These are phyloP conservation scores for Aphidius colemani DNA, from an alignment of 2,888 invertebrate genomes.

Conservation along the genomic window DNA sequence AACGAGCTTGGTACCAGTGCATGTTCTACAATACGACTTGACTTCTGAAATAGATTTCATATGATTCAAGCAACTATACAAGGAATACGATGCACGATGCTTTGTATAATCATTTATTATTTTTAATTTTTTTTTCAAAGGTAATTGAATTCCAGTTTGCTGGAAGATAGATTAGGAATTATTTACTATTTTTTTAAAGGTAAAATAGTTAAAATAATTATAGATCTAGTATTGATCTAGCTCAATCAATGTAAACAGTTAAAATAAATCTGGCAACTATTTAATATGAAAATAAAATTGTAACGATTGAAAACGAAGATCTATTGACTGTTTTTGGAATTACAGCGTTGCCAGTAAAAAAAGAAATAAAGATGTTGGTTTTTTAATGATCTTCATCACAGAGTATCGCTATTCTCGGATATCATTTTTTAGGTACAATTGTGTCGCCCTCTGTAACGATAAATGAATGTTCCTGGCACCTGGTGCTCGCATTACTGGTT, in stretches of 20 bases:
- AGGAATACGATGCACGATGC: slow-evolving; percentile 8
- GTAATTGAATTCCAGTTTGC: not conserved
- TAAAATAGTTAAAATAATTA: slow-evolving; percentile 16
- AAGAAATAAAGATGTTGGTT: slow-evolving; percentile 18
- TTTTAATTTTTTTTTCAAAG: not conserved
- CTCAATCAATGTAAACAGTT: not conserved
- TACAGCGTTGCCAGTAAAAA: slow-evolving; percentile 44
- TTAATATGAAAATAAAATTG: slow-evolving; percentile 47
- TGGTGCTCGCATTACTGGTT: slow-evolving; percentile 79
- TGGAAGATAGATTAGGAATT: not conserved
- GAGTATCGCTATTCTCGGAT: slow-evolving; percentile 64
- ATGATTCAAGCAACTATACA: not conserved
- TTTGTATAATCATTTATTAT: not conserved
- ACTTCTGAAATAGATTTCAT: slow-evolving; percentile 27
- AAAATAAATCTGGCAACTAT: slow-evolving; percentile 44
- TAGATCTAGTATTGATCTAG: slow-evolving; percentile 16
- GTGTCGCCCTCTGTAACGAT: slow-evolving; percentile 77
- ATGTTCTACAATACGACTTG: slow-evolving; percentile 8
- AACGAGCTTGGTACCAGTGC: slow-evolving; percentile 20
- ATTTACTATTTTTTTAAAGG: not conserved
- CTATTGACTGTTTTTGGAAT: slow-evolving; percentile 58
- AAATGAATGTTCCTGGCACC: slow-evolving; percentile 72
- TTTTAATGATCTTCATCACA: slow-evolving; percentile 15
- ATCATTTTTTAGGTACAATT: slow-evolving; percentile 60
- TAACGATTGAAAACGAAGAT: slow-evolving; percentile 38